These are phyloP conservation scores for Chelon labrosus DNA, from an alignment of 2,797 vertebrate species.

Conservation along the genomic window DNA sequence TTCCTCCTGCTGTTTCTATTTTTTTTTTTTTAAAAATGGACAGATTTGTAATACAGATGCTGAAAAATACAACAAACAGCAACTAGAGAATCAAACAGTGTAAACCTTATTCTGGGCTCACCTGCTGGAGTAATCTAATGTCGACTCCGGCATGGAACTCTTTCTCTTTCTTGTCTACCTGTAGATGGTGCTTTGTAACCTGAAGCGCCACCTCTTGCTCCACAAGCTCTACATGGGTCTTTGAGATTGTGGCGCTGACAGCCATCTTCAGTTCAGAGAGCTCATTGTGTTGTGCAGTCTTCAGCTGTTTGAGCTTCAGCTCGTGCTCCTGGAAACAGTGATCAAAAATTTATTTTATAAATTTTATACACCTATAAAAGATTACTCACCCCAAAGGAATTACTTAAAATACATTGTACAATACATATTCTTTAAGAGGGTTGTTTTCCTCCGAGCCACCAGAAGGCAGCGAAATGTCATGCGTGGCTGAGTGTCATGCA, in stretches of 20 bases:
- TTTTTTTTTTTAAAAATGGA: neutral
- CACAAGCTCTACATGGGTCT: neutral
- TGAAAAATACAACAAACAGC: neutral
- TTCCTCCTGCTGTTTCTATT: neutral
- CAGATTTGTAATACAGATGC: neutral
- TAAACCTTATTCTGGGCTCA: neutral
- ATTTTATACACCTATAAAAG: neutral
- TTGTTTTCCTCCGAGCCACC: no score
- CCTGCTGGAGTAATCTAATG: neutral
- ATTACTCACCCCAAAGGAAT: no score
- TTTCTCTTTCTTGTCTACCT: neutral
- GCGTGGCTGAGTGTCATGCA: no score
- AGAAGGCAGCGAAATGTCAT: no score
- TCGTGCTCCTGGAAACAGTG: conserved; percentile 2
- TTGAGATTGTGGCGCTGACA: neutral
- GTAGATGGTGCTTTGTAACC: neutral
- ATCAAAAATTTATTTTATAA: neutral
- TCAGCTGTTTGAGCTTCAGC: neutral
- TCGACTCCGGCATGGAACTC: neutral
- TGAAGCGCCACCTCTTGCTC: neutral
- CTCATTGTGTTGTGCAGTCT: neutral
- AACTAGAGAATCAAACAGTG: neutral
- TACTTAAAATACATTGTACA: no score
- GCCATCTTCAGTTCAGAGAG: neutral
- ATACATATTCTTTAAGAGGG: no score